phyloP scores from a whole-genome alignment of 2,113 vertebrate genomes.

The Tylochromis polylepis region DNA sequence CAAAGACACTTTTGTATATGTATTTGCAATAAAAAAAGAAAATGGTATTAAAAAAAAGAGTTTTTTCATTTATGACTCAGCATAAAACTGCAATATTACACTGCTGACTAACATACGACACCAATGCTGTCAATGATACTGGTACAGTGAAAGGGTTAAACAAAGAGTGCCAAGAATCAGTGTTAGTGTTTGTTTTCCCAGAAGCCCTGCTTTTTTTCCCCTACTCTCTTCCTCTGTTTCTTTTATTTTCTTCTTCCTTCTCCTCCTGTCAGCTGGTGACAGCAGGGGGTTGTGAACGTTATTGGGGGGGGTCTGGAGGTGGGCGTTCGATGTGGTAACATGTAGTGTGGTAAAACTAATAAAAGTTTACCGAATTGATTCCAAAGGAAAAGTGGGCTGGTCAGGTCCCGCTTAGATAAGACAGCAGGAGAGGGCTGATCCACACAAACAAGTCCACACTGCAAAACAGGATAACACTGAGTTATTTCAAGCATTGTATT shows the following conservation, averaged over 20 bases:
- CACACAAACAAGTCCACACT: background rate
- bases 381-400: background rate
- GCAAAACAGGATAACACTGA: background rate
- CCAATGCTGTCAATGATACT: background rate
- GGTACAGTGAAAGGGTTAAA: conserved; percentile 38
- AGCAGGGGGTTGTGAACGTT: conserved; percentile 26
- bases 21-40: conserved; percentile 83
- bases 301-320: background rate
- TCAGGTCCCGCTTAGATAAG: background rate
- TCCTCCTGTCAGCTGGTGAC: conserved; percentile 46
- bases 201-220: conserved; percentile 25
- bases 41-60: conserved; percentile 14
- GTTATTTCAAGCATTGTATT: background rate
- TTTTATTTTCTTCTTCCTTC: conserved; percentile 28
- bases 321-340: background rate
- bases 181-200: conserved; percentile 46
- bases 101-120: background rate
- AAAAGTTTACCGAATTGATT: background rate
- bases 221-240: background rate
- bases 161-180: conserved; percentile 24
- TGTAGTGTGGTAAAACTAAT: conserved; percentile 11
- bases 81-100: background rate
- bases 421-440: background rate
- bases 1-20: conserved; percentile 89
- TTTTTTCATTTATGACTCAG: background rate